phyloP scores from a whole-genome alignment of 37 sponge, comb jelly and placozoan species.

The Oopsacas minuta region DNA sequence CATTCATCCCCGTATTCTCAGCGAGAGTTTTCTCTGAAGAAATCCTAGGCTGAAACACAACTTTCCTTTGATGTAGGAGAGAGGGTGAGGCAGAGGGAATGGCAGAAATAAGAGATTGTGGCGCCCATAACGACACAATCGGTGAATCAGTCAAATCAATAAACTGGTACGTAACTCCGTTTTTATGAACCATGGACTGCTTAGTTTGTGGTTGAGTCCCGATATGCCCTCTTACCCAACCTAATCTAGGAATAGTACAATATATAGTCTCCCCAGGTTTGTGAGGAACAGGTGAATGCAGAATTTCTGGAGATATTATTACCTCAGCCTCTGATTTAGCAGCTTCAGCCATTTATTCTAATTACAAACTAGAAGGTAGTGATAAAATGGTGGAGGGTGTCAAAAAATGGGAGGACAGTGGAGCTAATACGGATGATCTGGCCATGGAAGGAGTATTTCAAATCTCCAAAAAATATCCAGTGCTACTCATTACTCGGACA shows the following conservation, averaged over 20 bases:
- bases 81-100: neutral
- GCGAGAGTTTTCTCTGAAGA: neutral
- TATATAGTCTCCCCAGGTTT: neutral
- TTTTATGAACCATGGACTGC: neutral
- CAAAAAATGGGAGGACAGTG: no score
- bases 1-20: neutral
- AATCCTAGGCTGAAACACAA: neutral
- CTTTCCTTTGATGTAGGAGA: neutral
- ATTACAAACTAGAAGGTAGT: neutral
- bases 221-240: neutral
- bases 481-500: no score
- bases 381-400: no score
- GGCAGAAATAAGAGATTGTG: neutral
- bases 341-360: neutral
- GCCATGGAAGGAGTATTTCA: no score
- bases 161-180: neutral
- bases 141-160: neutral
- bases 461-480: no score
- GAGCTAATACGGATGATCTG: no score
- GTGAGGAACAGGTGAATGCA: neutral
- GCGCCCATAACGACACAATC: slow-evolving; percentile 10
- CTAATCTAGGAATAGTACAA: neutral
- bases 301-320: neutral
- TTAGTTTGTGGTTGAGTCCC: neutral
- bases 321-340: no score